A percentile compares a stretch with the other conserved stretches of the same genome.
phyloP scores from a whole-genome alignment of 2,888 invertebrate species.

The Acleris emargana region DNA sequence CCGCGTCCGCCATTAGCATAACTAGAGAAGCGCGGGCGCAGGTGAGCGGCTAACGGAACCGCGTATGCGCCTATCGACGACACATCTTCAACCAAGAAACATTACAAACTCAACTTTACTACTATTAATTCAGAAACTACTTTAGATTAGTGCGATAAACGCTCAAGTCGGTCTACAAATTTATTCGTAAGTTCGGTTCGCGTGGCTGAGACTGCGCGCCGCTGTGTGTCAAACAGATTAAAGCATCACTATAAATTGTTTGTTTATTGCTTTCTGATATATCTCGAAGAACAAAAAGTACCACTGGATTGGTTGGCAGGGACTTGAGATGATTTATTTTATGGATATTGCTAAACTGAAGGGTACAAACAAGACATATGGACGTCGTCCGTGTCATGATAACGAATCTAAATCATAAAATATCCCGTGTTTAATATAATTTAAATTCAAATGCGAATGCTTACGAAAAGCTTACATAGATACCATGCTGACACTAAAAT shows the following conservation, averaged over 20 bases:
- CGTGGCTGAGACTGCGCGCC: constrained; percentile 66
- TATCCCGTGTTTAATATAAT: not conserved
- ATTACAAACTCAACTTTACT: constrained; percentile 63
- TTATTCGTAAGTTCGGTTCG: constrained; percentile 58
- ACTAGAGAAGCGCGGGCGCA: constrained; percentile 80
- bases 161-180: constrained; percentile 56
- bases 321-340: constrained; percentile 58
- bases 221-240: constrained; percentile 69
- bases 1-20: constrained; percentile 76
- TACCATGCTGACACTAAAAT: not conserved
- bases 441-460: not conserved
- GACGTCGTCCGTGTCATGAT: constrained; percentile 39
- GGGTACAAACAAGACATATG: constrained; percentile 63
- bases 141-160: constrained; percentile 46
- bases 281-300: constrained; percentile 59
- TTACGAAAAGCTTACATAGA: not conserved
- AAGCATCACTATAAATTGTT: constrained; percentile 69
- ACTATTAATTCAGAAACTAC: constrained; percentile 51
- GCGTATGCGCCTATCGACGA: constrained; percentile 63
- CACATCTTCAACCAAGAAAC: constrained; percentile 54
- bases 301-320: constrained; percentile 43
- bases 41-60: constrained; percentile 80
- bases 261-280: constrained; percentile 63
- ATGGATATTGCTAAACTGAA: constrained; percentile 56
- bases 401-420: constrained; percentile 21